These are phyloP conservation scores for Metaphire vulgaris DNA, from an alignment of 1,140 invertebrate species.

Conservation along the genomic window DNA sequence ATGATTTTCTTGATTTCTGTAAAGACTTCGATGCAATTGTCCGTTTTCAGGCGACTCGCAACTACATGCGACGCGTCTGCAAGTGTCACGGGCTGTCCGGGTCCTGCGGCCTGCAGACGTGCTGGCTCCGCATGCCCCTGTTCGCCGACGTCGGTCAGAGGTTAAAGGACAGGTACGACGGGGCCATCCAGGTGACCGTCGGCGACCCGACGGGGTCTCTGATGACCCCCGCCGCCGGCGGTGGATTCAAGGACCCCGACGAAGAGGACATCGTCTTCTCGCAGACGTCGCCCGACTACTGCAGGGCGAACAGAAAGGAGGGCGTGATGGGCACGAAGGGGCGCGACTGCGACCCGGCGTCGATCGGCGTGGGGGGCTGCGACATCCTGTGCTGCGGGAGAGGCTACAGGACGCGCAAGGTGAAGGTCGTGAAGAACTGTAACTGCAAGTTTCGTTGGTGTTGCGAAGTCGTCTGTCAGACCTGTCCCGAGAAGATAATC, in stretches of 20 bases:
- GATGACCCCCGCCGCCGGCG: background rate
- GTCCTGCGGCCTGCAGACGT: constrained; percentile 87
- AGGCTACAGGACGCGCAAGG: constrained; percentile 76
- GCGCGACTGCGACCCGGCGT: constrained; percentile 50
- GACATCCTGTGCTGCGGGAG: constrained; percentile 79
- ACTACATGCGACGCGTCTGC: constrained; percentile 72
- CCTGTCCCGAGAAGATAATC: constrained; percentile 32
- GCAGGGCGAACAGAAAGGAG: constrained; percentile 54
- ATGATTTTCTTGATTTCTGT: too few relatives aligned
- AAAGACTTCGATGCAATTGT: too few relatives aligned
- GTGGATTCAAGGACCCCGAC: constrained; percentile 57
- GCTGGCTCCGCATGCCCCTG: constrained; percentile 80
- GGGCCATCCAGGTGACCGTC: constrained; percentile 65
- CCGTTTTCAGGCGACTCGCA: constrained; percentile 72
- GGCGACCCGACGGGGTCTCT: constrained; percentile 31
- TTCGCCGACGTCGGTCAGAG: constrained; percentile 75
- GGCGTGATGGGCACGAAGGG: constrained; percentile 42
- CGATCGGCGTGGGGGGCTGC: constrained; percentile 62
- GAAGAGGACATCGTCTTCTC: constrained; percentile 83
- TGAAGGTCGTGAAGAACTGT: constrained; percentile 68
- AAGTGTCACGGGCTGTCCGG: constrained; percentile 95
- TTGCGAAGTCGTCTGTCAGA: constrained; percentile 75
- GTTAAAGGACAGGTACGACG: constrained; percentile 72
- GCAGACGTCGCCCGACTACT: constrained; percentile 83
- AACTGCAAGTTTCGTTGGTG: constrained; percentile 87